Conservation (phyloP, 1,140 invertebrate genomes). For the Achroia grisella region DNA sequence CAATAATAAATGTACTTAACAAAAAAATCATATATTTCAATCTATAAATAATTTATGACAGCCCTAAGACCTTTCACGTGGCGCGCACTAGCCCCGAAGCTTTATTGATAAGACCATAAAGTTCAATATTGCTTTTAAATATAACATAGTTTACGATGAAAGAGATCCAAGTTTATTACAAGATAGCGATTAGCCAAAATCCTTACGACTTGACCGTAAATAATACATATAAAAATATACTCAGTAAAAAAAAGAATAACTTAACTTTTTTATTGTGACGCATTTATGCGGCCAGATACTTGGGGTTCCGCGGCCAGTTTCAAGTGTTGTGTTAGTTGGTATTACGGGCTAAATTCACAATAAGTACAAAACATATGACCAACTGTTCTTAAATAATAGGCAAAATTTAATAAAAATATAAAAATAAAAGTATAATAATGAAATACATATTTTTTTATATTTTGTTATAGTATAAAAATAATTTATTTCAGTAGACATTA, state of each 20-base stretch:
- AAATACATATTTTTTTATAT: too few species aligned
- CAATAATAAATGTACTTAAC: slow-evolving; percentile 11
- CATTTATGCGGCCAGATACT: slow-evolving; percentile 36
- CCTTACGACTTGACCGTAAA: slow-evolving; percentile 43
- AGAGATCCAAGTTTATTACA: slow-evolving; percentile 19
- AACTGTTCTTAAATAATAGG: too few species aligned
- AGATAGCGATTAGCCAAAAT: slow-evolving; percentile 47
- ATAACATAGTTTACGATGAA: slow-evolving; percentile 24
- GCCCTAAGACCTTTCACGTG: not conserved
- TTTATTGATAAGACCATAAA: too few species aligned
- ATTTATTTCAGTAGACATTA: too few species aligned
- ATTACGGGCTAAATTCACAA: too few species aligned
- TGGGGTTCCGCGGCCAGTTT: slow-evolving; percentile 1
- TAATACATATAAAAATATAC: slow-evolving; percentile 30
- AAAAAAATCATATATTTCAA: slow-evolving; percentile 24
- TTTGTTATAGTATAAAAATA: too few species aligned
- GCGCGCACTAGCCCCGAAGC: too few species aligned
- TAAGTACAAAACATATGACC: too few species aligned
- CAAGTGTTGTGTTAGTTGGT: too few species aligned
- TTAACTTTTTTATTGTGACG: slow-evolving; percentile 50
- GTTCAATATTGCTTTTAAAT: too few species aligned
- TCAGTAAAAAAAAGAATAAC: slow-evolving; percentile 34
- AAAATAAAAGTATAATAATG: too few species aligned
- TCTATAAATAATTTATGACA: slow-evolving; percentile 40
- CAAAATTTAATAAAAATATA: too few species aligned